Percentiles rank a stretch among this genome's conserved stretches.
Conservation (phyloP, 2,888 invertebrate species). For the Charanyca ferruginea region DNA sequence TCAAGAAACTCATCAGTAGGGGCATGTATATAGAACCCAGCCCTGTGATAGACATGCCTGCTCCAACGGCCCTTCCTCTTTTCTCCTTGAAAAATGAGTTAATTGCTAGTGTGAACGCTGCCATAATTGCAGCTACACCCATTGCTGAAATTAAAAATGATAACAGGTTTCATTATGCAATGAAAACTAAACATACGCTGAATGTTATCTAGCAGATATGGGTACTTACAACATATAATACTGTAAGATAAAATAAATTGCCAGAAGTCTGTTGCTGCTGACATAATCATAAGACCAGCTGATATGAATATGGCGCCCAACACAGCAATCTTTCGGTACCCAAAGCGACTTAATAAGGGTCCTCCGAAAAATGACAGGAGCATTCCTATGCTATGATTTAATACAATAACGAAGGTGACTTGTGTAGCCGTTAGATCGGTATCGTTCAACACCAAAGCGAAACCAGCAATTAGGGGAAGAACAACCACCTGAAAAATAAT, state of each 20-base stretch:
- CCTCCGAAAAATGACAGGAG: conserved; percentile 92
- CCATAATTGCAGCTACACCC: conserved; percentile 91
- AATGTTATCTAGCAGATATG: conserved; percentile 75
- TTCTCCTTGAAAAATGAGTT: conserved; percentile 93
- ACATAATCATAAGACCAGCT: conserved; percentile 91
- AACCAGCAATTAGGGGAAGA: conserved; percentile 92
- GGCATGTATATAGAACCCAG: conserved; percentile 93
- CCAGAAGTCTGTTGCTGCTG: conserved; percentile 90
- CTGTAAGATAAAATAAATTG: conserved; percentile 93
- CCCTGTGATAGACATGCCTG: conserved; percentile 92
- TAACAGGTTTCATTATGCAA: conserved; percentile 71
- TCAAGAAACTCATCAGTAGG: conserved; percentile 90
- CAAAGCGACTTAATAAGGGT: conserved; percentile 91
- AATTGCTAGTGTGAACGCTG: conserved; percentile 92
- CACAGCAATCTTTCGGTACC: conserved; percentile 92
- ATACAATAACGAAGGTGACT: conserved; percentile 92
- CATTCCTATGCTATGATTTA: conserved; percentile 93
- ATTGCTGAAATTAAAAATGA: conserved; percentile 89
- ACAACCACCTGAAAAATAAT: conserved; percentile 83
- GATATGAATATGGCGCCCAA: conserved; percentile 90
- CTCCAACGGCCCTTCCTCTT: conserved; percentile 92
- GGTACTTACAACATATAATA: conserved; percentile 93
- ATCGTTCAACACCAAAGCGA: conserved; percentile 92
- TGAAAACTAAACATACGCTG: conserved; percentile 12
- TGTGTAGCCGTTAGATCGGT: conserved; percentile 92